These are phyloP conservation scores for Erannis defoliaria DNA, from an alignment of 2,888 invertebrate species.

Conservation along the genomic window DNA sequence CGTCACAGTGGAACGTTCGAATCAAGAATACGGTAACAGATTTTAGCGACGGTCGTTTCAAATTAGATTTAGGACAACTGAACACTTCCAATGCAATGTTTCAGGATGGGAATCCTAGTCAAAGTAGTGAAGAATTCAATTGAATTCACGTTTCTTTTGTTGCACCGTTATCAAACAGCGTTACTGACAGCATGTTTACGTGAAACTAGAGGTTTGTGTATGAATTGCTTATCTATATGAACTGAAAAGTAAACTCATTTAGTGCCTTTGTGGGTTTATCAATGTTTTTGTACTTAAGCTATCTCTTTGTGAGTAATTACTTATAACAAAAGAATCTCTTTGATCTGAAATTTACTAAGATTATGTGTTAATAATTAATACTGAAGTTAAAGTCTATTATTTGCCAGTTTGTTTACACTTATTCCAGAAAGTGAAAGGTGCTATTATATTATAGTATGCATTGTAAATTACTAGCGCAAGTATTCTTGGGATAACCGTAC, in stretches of 20 bases:
- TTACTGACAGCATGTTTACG: conserved; percentile 49
- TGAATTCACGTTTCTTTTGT: conserved; percentile 69
- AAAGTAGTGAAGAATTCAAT: conserved; percentile 72
- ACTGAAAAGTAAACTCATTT: conserved; percentile 32
- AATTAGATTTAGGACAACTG: conserved; percentile 77
- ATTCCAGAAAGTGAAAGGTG: neutral
- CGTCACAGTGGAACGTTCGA: conserved; percentile 37
- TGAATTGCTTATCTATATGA: conserved; percentile 40
- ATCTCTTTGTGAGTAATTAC: conserved; percentile 25
- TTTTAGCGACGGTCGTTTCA: conserved; percentile 53
- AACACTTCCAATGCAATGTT: conserved; percentile 69
- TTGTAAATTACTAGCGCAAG: too few species aligned
- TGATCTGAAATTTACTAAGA: conserved; percentile 24
- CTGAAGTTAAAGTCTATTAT: neutral
- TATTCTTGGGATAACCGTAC: too few species aligned
- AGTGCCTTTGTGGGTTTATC: conserved; percentile 31
- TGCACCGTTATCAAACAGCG: conserved; percentile 58
- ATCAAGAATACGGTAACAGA: conserved; percentile 53
- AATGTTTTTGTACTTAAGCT: conserved; percentile 23
- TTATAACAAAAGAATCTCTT: conserved; percentile 26
- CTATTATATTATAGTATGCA: neutral
- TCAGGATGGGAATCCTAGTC: conserved; percentile 63
- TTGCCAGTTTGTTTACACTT: neutral
- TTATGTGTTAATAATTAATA: conserved; percentile 20
- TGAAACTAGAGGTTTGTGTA: conserved; percentile 43